Evolutionary conservation across 2,888 invertebrate species (phyloP), one percentile per base, ranked within the genome.

Genomic region (Apocheima hispidaria): DNA sequence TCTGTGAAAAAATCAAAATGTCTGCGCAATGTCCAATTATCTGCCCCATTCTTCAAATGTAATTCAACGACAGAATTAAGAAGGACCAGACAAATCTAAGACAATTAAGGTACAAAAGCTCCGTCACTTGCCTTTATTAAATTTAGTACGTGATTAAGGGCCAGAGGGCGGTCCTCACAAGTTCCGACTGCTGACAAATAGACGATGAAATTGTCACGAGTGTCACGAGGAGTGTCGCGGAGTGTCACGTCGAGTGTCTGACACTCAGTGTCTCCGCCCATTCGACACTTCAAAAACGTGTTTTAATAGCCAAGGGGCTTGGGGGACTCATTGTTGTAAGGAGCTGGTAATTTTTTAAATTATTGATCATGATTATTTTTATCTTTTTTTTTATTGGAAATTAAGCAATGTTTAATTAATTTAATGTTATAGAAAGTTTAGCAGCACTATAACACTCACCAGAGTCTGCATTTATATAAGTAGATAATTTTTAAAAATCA

Each of bases 221-320:
- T 55, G 55, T 46, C 46, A 12, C 46, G 28, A 46, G 30, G 30
- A 46, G 46, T 44, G 43, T 44, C n/a, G n/a, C n/a, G 30, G 30
- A 46, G 46, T 26, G 43, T 53, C 44, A 44, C 38, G 53, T 35
- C 14, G 28, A 60, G 60, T 60, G 53, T 48, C 59, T 35, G 57
- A 71, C 71, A 63, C 81, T 83, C 68, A 16, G 61, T 72, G 63
- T 70, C 82, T 73, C 83, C 84, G 84, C 86, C 86, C 81, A 79
- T 72, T 67, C 63, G 58, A 65, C 69, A 69, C 65, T 61, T 65
- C 41, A 51, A 70, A 56, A 65, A 52, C 55, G 51, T 57, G 61
- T 68, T 66, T 66, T 65, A 57, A 56, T 68, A 68, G 30, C 50
- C 18, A 30, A 35, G 53, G 23, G 49, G 18, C 12, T 10, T 7